These are phyloP conservation scores for Asarcornis scutulata DNA, from an alignment of 2,113 vertebrate genomes.

Conservation along the genomic window DNA sequence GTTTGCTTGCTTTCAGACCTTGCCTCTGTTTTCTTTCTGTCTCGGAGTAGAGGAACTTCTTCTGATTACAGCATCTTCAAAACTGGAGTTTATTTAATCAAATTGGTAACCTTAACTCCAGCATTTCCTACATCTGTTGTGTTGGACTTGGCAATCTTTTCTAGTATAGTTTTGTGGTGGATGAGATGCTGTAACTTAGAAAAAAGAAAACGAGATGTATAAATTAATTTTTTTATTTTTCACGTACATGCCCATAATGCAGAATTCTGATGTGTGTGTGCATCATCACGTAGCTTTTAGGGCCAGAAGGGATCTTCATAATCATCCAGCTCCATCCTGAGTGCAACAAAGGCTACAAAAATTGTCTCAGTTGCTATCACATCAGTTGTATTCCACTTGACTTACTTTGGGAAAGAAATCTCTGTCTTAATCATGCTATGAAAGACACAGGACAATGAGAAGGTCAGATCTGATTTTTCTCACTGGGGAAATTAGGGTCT, in stretches of 20 bases:
- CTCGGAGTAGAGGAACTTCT: neutral
- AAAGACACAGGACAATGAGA: neutral
- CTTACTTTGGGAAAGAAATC: neutral
- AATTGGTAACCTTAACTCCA: neutral
- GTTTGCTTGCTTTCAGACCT: neutral
- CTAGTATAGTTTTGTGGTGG: neutral
- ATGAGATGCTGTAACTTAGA: neutral
- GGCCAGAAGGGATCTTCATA: neutral
- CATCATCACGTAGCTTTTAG: neutral
- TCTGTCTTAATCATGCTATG: neutral
- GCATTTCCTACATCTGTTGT: neutral
- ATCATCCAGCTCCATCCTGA: neutral
- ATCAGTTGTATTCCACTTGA: neutral
- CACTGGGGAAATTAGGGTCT: neutral
- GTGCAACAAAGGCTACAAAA: neutral
- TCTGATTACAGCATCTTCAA: neutral
- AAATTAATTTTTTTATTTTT: neutral
- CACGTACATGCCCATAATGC: neutral
- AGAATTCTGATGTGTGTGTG: neutral
- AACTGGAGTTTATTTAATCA: neutral
- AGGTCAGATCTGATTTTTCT: conserved; percentile 10
- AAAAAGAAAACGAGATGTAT: neutral
- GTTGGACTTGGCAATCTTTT: neutral
- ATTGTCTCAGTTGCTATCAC: rapidly evolving
- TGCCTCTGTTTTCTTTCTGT: neutral